Conservation (phyloP, 92 coral and sea anemone species). For the Metridium senile region DNA sequence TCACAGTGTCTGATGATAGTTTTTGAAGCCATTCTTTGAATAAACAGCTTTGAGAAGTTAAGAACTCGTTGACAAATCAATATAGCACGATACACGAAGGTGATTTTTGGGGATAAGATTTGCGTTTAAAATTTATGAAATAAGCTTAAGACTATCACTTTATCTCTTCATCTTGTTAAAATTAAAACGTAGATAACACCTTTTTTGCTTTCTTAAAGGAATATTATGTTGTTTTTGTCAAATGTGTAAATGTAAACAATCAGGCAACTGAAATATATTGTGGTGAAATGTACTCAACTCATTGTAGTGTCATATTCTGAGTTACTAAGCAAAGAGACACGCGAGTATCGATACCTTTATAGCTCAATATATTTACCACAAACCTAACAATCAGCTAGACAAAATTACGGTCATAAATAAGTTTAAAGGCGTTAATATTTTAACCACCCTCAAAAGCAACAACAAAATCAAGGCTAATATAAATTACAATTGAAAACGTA, state of each 20-base stretch:
- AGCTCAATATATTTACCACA: background rate
- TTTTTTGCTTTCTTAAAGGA: background rate
- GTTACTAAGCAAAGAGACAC: constrained; percentile 11
- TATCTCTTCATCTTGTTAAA: background rate
- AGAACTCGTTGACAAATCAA: background rate
- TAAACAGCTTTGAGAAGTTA: background rate
- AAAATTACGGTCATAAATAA: background rate
- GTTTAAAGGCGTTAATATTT: constrained; percentile 8
- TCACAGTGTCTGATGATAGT: background rate
- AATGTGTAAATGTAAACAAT: background rate
- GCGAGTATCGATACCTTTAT: background rate
- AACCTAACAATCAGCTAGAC: background rate
- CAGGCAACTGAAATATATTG: background rate
- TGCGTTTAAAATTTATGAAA: background rate
- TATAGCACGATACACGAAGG: background rate
- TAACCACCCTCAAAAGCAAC: background rate
- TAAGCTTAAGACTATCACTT: background rate
- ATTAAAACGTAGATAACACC: background rate
- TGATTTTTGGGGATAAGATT: background rate
- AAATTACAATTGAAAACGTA: constrained; percentile 44
- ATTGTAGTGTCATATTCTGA: too few relatives aligned
- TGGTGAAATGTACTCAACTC: background rate
- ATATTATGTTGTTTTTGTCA: background rate
- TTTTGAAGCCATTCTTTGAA: background rate
- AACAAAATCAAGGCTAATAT: background rate